Evolutionary conservation across 2,888 invertebrate genomes (phyloP).

Genomic region (Theodoxus fluviatilis): DNA sequence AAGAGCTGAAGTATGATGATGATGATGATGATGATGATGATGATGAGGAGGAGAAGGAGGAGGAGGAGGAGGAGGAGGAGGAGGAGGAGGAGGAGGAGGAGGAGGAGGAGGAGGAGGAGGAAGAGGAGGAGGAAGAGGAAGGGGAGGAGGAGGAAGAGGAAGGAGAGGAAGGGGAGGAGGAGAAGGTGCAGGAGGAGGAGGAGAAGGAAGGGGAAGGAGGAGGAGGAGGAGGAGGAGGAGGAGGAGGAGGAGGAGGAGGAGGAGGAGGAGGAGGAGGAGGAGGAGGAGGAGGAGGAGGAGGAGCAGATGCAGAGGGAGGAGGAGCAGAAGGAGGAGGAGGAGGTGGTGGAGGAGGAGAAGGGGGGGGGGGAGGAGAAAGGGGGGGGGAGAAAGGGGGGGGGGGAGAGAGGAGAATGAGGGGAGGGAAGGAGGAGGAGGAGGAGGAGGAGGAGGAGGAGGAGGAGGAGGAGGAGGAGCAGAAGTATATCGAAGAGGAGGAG

Average conservation of each 20-base stretch:
- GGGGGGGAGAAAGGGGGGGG: background rate
- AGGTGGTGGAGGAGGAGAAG: background rate
- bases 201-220: no score
- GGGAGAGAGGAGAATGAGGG: background rate
- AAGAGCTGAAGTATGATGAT: no score
- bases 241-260: background rate
- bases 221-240: background rate
- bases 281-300: background rate
- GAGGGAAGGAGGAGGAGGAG: no score
- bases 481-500: background rate
- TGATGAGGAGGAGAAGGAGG: background rate
- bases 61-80: conserved; percentile 2
- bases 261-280: background rate
- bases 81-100: background rate
- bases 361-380: background rate
- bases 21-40: no score
- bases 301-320: background rate
- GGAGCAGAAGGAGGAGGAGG: background rate
- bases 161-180: background rate
- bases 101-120: background rate
- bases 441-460: no score
- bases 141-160: background rate
- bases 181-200: background rate
- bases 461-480: background rate
- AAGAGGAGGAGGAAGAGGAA: background rate